Evolutionary conservation across 2,113 vertebrate genomes (phyloP), one percentile per base, ranked within the genome.

Genomic region (Terrapene triunguis): DNA sequence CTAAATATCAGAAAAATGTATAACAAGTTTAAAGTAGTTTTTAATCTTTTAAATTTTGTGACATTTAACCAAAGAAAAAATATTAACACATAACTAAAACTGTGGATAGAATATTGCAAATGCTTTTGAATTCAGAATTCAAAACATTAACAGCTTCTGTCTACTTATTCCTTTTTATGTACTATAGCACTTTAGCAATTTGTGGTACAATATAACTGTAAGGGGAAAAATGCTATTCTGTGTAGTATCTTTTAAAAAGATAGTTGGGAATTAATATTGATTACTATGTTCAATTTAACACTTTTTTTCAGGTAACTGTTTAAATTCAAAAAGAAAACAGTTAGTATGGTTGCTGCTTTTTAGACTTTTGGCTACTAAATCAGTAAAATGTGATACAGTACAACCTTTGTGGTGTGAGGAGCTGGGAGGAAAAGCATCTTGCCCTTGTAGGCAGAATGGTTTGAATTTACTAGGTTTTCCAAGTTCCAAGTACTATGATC

Each of bases 1-100:
- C 35, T 97, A 87, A 95, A 84, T 96, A 87, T 65, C 2, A n/a
- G 72, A 92, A 88, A 89, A 2, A 72, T 72, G 89, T 83, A 11
- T n/a, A 35, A 89, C 44, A 96, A 48, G 8, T 82, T 96, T 82
- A 76, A 19, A 1, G 12, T 54, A 38, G 32, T 10, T 91, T 92
- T 65, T 35, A 65, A 19, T 69, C 3, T 79, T 55, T 93, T 84
- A 5, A 5, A 51, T 4, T 90, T 82, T 76, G 74, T 94, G 76
- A 38, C 25, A 78, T 90, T 92, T 90, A 32, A 65, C 25, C 47
- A 54, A 79, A 59, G 9, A 59, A 51, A 76, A 82, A 93, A 74
- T 57, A 57, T 13, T 90, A 95, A 82, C 13, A 50, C 1, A 35
- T 29, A 47, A 27, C 80, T 89, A 89, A 92, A 38, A 35, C 82